phyloP scores from a whole-genome alignment of 2,888 invertebrate genomes.

The Horisme vitalbata region DNA sequence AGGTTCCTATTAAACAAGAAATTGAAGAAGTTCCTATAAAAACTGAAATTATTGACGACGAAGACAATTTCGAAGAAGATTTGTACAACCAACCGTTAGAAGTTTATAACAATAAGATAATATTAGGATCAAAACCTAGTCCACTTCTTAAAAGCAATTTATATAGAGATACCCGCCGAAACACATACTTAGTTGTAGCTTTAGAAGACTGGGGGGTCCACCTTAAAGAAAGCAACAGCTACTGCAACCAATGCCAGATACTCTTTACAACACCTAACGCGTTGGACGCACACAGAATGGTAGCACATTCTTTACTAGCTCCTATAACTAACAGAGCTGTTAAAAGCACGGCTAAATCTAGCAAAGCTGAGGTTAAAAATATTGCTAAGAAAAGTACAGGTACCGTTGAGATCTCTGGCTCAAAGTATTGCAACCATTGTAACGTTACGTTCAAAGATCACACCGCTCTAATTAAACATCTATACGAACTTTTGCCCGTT shows the following conservation, averaged over 20 bases:
- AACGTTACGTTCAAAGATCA: constrained; percentile 44
- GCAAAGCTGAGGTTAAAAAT: constrained; percentile 7
- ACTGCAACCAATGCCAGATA: constrained; percentile 46
- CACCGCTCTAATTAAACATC: constrained; percentile 47
- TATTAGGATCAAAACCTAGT: constrained; percentile 42
- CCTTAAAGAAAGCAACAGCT: constrained; percentile 41
- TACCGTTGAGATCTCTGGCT: constrained; percentile 1
- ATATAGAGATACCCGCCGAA: neutral
- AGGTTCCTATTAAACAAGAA: constrained; percentile 28
- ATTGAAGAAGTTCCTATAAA: constrained; percentile 17
- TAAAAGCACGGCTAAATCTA: constrained; percentile 32
- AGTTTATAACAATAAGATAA: constrained; percentile 37
- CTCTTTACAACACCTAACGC: constrained; percentile 54
- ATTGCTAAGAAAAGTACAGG: constrained; percentile 23
- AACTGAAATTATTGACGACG: constrained; percentile 24
- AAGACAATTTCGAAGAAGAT: constrained; percentile 13
- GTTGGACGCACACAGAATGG: constrained; percentile 54
- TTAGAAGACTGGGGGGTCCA: constrained; percentile 48
- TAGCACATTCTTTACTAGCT: constrained; percentile 50
- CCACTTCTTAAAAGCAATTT: neutral
- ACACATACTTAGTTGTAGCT: constrained; percentile 28
- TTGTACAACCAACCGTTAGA: neutral
- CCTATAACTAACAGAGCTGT: constrained; percentile 31
- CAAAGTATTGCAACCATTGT: constrained; percentile 50
- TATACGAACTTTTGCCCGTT: constrained; percentile 46